Conservation (phyloP, 2,888 invertebrate species). For the Drosophila parthenogenetica region DNA sequence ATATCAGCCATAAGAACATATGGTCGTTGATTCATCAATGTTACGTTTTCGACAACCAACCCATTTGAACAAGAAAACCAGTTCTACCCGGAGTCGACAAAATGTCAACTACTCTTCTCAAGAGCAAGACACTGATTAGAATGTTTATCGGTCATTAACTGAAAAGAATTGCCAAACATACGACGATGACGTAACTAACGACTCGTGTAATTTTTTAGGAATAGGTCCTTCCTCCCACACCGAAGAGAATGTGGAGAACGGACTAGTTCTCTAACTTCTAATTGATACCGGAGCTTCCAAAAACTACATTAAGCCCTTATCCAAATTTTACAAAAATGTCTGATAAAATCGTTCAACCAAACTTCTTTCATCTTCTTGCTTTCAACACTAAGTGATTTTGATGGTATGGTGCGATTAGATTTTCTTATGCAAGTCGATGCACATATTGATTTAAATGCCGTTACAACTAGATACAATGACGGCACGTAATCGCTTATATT, state of each 20-base stretch:
- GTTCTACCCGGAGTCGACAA: background rate
- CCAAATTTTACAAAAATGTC: conserved; percentile 6
- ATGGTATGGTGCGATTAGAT: conserved; percentile 1
- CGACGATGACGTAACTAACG: background rate
- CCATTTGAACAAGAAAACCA: background rate
- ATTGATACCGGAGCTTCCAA: background rate
- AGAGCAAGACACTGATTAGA: background rate
- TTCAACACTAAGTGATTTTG: background rate
- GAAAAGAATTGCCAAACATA: background rate
- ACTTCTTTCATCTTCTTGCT: background rate
- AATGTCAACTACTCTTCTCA: background rate
- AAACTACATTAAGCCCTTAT: background rate
- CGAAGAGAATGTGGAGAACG: background rate
- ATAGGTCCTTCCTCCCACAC: background rate
- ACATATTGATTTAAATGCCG: background rate
- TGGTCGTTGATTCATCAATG: background rate
- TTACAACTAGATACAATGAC: background rate
- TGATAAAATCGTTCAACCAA: background rate
- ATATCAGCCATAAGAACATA: background rate
- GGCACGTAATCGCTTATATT: background rate
- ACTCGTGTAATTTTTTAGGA: background rate
- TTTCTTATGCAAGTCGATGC: conserved; percentile 6
- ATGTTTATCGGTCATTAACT: background rate
- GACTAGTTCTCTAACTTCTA: background rate
- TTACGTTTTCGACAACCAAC: conserved; percentile 1